phyloP scores from a whole-genome alignment of 2,113 vertebrate genomes.

The Vulpes ferrilata region DNA sequence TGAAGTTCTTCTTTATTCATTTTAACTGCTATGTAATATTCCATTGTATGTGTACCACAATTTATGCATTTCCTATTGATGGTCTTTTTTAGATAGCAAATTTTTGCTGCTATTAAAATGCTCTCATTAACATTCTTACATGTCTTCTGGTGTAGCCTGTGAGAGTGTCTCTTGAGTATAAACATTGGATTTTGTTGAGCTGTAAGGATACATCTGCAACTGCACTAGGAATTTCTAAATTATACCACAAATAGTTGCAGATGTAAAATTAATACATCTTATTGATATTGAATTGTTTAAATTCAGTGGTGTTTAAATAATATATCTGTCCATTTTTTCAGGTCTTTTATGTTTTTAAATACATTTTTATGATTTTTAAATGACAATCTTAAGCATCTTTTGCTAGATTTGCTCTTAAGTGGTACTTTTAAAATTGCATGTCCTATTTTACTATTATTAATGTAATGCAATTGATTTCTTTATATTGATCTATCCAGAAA shows the following conservation, averaged over 20 bases:
- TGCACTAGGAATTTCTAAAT: not conserved
- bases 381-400: not conserved
- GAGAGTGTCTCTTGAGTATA: not conserved
- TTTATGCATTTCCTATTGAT: not conserved
- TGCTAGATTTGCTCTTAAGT: not conserved
- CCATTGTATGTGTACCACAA: not conserved
- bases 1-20: not conserved
- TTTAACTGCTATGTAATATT: not conserved
- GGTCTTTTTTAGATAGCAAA: not conserved
- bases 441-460: not conserved
- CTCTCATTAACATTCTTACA: not conserved
- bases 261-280: not conserved
- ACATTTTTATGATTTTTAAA: not conserved
- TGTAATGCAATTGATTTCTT: not conserved
- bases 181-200: not conserved
- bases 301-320: not conserved
- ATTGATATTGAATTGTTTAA: not conserved
- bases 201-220: not conserved
- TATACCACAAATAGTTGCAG: not conserved
- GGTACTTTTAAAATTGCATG: not conserved
- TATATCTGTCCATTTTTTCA: not conserved
- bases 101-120: not conserved
- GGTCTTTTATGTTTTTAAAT: not conserved
- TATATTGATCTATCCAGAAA: not conserved
- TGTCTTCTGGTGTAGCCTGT: not conserved